Conservation (phyloP, 2,888 invertebrate species). For the Agonopterix arenella region DNA sequence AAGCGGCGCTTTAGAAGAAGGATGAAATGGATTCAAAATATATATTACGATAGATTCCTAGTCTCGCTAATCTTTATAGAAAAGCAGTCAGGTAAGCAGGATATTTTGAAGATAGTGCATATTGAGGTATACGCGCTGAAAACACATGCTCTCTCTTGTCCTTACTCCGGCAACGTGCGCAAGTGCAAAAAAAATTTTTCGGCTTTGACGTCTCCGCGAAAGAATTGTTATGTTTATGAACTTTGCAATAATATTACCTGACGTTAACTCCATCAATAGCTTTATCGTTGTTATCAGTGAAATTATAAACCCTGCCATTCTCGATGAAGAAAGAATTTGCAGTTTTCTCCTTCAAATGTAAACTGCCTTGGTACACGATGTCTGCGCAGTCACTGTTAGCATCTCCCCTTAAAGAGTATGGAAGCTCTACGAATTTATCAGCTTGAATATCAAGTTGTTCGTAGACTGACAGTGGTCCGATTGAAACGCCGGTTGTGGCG, state of each 20-base stretch:
- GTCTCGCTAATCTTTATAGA: no score
- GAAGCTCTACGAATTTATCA: conserved; percentile 29
- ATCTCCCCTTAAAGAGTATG: conserved; percentile 49
- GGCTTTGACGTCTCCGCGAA: no score
- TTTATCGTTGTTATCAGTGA: conserved; percentile 63
- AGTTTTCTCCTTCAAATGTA: conserved; percentile 43
- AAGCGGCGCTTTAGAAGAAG: no score
- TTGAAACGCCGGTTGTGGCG: conserved; percentile 16
- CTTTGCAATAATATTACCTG: conserved; percentile 34
- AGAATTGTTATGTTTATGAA: no score
- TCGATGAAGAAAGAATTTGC: conserved; percentile 60
- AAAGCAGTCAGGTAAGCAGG: no score
- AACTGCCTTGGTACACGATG: conserved; percentile 30
- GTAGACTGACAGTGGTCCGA: conserved; percentile 54
- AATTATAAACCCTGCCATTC: conserved; percentile 35
- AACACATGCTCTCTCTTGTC: no score
- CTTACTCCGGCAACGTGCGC: no score
- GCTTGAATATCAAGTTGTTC: conserved; percentile 54
- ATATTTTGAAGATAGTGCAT: no score
- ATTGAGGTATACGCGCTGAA: no score
- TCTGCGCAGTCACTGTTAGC: conserved; percentile 31
- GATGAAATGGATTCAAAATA: no score
- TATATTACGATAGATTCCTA: no score
- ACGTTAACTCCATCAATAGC: conserved; percentile 52
- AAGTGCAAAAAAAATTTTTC: no score